Base-by-base conservation (phyloP, 2,888 invertebrate genomes). In the Habroteleia sp. region DNA sequence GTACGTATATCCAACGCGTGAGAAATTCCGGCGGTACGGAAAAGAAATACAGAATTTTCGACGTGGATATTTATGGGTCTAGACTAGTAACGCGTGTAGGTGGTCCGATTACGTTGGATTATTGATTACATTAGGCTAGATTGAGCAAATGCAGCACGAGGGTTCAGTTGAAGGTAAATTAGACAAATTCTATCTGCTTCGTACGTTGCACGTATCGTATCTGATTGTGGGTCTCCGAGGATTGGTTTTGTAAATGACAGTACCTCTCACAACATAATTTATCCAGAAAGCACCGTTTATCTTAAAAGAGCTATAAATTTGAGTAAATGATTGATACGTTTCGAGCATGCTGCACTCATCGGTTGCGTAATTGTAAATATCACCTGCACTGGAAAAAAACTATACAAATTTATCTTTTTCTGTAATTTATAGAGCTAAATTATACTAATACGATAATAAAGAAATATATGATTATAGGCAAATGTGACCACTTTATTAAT, bases 271-370 rank as follows among this genome's bases (percentile, higher is more conserved):
- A 39, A 39, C 39, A 39, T 39, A 16, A 54, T 16, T 54, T 54
- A 39, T 8, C 39, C 27, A 1, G 23, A 23, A 52, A 29, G 10
- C 6, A 35, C 8, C 14, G n/a, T 25, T 8, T 4, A 29, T 8
- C 14, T 50, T n/a, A 39, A 52, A 1, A 16, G 27, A 27, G 27
- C 13, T 4, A 52, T 52, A 37, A 52, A 52, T 37, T 10, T 10
- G 11, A 39, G 16, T 27, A n/a, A 56, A 56, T 56, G 56, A 56
- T 56, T 41, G 56, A 56, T 56, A 56, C 17, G 29, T 33, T 37
- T 11, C 11, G 7, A 11, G 10, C 13, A 1, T 3, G 8, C 11
- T 8, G 14, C 16, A 10, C 31, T 10, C 7, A 7, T n/a, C 27
- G 17, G 10, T 56, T 56, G 41, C 56, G 13, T 13, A 39, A 54